Evolutionary conservation across 37 sponge, comb jelly and placozoan species (phyloP).

Genomic region (Diacarnus erythraeanus): DNA sequence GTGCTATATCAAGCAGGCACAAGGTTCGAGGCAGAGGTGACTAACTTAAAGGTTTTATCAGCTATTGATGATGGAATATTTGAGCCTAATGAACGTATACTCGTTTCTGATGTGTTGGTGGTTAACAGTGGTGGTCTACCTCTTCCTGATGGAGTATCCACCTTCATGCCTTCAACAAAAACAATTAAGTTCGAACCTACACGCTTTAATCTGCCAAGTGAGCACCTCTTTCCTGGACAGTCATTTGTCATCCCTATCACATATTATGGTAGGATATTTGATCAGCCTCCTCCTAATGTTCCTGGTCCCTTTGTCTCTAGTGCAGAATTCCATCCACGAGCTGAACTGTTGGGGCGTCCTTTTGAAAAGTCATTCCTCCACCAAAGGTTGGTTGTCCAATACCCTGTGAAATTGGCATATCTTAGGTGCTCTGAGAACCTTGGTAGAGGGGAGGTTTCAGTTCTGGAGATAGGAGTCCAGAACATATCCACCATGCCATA

Average conservation of each 20-base stretch:
- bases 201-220: constrained; percentile 45
- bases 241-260: constrained; percentile 44
- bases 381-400: constrained; percentile 67
- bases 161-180: too few relatives aligned
- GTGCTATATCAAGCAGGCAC: constrained; percentile 1
- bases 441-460: constrained; percentile 61
- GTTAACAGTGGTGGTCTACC: too few relatives aligned
- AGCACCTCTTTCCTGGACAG: constrained; percentile 20
- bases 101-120: too few relatives aligned
- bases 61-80: too few relatives aligned
- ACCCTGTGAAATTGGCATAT: constrained; percentile 66
- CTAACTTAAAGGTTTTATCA: too few relatives aligned
- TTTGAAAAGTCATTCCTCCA: constrained; percentile 62
- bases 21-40: too few relatives aligned
- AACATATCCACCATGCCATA: constrained; percentile 76
- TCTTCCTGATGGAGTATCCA: too few relatives aligned
- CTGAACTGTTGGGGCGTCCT: constrained; percentile 65
- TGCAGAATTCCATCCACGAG: constrained; percentile 60
- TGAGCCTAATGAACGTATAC: too few relatives aligned
- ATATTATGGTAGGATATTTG: constrained; percentile 74
- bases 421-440: constrained; percentile 58
- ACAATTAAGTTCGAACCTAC: constrained; percentile 74
- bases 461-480: constrained; percentile 60
- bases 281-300: constrained; percentile 77
- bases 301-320: constrained; percentile 66